Evolutionary conservation across 2,797 vertebrate genomes (phyloP).

Genomic region (Sebastes taczanowskii): DNA sequence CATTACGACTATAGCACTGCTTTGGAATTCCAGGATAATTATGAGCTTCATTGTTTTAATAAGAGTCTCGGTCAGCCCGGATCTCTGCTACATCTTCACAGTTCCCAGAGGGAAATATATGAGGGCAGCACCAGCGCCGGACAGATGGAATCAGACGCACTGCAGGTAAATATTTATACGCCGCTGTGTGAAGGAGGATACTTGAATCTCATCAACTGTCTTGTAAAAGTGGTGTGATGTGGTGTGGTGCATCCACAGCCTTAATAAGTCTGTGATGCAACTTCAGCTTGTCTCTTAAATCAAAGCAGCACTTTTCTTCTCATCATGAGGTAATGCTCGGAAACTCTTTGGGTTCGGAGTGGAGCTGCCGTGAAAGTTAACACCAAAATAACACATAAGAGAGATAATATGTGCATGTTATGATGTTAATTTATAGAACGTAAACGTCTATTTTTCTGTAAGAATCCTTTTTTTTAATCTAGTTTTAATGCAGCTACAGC

Average conservation of each 20-base stretch:
- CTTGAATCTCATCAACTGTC: constrained; percentile 69
- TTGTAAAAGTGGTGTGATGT: constrained; percentile 58
- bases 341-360: constrained; percentile 1
- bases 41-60: constrained; percentile 87
- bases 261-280: constrained; percentile 61
- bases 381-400: neutral
- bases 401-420: neutral
- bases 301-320: constrained; percentile 42
- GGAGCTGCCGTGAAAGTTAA: neutral
- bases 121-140: constrained; percentile 66
- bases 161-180: constrained; percentile 80
- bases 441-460: neutral
- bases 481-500: too few relatives aligned
- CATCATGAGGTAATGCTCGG: constrained; percentile 45
- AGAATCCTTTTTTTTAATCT: too few relatives aligned
- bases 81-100: constrained; percentile 72
- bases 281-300: constrained; percentile 37
- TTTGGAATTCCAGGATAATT: constrained; percentile 85
- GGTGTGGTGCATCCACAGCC: constrained; percentile 4
- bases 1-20: constrained; percentile 82
- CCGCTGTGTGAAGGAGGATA: constrained; percentile 53
- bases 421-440: neutral
- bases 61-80: constrained; percentile 81
- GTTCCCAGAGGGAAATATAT: constrained; percentile 70
- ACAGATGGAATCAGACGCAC: constrained; percentile 75